phyloP scores from a whole-genome alignment of 2,113 vertebrate genomes.

The Python bivittatus region DNA sequence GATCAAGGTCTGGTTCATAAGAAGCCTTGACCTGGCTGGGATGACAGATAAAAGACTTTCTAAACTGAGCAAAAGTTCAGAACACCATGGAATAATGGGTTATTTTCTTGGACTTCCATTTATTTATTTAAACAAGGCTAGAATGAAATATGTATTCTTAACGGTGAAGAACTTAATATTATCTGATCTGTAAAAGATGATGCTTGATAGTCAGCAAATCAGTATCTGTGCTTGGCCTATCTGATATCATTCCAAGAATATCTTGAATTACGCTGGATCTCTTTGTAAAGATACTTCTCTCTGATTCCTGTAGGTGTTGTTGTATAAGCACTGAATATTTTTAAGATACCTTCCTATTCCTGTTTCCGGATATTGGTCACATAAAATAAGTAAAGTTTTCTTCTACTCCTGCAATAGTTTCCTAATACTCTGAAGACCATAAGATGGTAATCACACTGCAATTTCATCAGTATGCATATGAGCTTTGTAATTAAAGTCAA shows the following conservation, averaged over 20 bases:
- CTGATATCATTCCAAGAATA: not conserved
- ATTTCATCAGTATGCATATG: slow-evolving; percentile 25
- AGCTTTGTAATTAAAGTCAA: slow-evolving; percentile 33
- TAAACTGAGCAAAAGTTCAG: not conserved
- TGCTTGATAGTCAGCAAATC: not conserved
- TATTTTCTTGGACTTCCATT: not conserved
- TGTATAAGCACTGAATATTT: not conserved
- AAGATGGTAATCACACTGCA: slow-evolving; percentile 12
- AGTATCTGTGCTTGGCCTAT: not conserved
- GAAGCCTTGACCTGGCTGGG: not conserved
- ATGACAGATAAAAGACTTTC: no score
- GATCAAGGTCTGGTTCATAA: not conserved
- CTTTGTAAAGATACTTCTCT: not conserved
- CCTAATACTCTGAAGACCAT: not conserved
- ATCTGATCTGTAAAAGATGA: not conserved
- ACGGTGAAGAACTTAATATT: not conserved
- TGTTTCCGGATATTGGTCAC: not conserved
- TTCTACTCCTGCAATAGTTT: not conserved
- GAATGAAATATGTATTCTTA: not conserved
- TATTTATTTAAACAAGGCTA: not conserved
- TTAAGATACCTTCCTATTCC: not conserved
- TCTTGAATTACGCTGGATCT: not conserved
- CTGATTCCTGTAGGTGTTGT: not conserved
- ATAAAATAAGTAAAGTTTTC: not conserved
- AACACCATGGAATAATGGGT: not conserved